Evolutionary conservation across 1,140 invertebrate species (phyloP).

Genomic region (Orchesella cincta): DNA sequence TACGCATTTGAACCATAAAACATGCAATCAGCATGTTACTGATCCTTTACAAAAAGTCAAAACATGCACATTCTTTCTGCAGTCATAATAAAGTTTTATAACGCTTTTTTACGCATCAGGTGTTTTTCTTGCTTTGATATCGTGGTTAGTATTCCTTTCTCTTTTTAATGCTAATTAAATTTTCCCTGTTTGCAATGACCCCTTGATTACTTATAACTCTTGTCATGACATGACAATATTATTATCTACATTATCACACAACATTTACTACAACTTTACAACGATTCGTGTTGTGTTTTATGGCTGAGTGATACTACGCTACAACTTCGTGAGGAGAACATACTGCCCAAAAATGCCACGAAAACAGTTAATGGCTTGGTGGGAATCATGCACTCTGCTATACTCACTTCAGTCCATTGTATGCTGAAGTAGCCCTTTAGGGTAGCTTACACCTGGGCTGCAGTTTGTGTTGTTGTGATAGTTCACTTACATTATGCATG

Average conservation of each 20-base stretch:
- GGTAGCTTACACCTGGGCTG: neutral
- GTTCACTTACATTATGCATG: too few relatives aligned
- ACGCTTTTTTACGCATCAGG: neutral
- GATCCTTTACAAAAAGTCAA: neutral
- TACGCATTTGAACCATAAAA: too few relatives aligned
- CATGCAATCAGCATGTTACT: neutral
- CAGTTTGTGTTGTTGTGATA: neutral
- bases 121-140: neutral
- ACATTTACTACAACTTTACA: too few relatives aligned
- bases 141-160: neutral
- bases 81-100: too few relatives aligned
- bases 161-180: slow-evolving; percentile 2
- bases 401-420: too few relatives aligned
- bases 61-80: neutral
- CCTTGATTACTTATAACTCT: neutral
- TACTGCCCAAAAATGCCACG: too few relatives aligned
- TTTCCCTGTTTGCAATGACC: neutral
- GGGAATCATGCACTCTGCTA: too few relatives aligned
- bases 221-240: neutral
- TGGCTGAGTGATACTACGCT: too few relatives aligned
- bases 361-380: too few relatives aligned
- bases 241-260: too few relatives aligned
- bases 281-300: too few relatives aligned
- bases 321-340: too few relatives aligned
- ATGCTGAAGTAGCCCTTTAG: neutral